Evolutionary conservation across 1,140 invertebrate species (phyloP).

Genomic region (Catajapyx aquilonaris): DNA sequence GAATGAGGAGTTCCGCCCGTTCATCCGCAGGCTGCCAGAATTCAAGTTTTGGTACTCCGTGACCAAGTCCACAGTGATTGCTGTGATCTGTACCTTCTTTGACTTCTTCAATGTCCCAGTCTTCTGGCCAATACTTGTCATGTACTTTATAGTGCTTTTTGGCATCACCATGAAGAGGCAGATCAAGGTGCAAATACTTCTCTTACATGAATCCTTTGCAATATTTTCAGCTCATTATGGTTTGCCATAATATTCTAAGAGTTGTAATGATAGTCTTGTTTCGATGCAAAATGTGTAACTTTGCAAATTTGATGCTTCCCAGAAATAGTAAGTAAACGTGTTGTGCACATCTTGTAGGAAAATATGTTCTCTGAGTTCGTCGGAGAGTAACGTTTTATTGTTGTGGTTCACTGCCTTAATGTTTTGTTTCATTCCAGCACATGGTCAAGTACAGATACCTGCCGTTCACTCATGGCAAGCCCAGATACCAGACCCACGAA

Average conservation of each 20-base stretch:
- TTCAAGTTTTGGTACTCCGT: slow-evolving; percentile 99
- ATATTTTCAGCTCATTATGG: too few species aligned
- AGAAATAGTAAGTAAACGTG: too few species aligned
- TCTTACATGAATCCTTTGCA: too few species aligned
- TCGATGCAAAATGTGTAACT: too few species aligned
- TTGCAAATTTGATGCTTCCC: too few species aligned
- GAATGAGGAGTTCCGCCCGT: slow-evolving; percentile 96
- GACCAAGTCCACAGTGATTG: slow-evolving; percentile 82
- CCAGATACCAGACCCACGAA: slow-evolving; percentile 55
- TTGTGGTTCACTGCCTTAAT: too few species aligned
- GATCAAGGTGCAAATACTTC: slow-evolving; percentile 95
- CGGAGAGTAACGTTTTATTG: neutral
- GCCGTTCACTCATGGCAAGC: slow-evolving; percentile 95
- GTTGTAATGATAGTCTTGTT: too few species aligned
- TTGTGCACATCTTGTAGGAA: too few species aligned
- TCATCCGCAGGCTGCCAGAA: slow-evolving; percentile 92
- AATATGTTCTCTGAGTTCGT: neutral
- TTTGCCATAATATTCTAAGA: too few species aligned
- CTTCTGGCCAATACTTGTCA: slow-evolving; percentile 98
- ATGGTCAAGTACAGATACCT: slow-evolving; percentile 99
- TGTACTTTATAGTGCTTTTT: slow-evolving; percentile 97
- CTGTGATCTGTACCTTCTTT: slow-evolving; percentile 85
- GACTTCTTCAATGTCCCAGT: slow-evolving; percentile 98
- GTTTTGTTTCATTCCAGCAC: slow-evolving; percentile 51
- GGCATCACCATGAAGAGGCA: slow-evolving; percentile 99